Evolutionary conservation across 2,888 invertebrate species (phyloP), one percentile per base, ranked within the genome.

Genomic region (Coremacera marginata): DNA sequence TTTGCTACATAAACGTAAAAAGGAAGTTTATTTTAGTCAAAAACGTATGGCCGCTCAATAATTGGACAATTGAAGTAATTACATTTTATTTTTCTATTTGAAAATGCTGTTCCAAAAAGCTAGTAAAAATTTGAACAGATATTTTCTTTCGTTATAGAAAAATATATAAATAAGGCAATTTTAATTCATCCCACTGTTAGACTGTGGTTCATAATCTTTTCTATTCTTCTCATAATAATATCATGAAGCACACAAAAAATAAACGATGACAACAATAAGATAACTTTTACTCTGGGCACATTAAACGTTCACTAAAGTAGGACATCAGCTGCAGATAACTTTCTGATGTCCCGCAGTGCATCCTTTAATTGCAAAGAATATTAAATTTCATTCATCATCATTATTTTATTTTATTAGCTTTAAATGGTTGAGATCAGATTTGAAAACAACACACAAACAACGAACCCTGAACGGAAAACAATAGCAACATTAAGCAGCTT

Each of bases 311-410:
- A 11, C 55, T 34, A 31, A 70, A 55, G n/a, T 55, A 55, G 70
- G 34, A 70, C 76, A 63, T 76, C 76, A 76, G 31, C 49, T 52
- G 63, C 76, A 76, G 76, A 76, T 70, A 11, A 52, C 27, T 34
- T 63, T n/a, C 14, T 11, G 51, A 73, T 14, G 19, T 44, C 65
- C 65, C 16, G 75, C 65, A 25, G 67, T 2, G 74, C 52, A 9
- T 52, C n/a, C 27, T 72, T 52, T 74, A 65, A 65, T 74, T 74
- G 51, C 52, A 19, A 74, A 19, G 49, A 37, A 75, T 75, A 67
- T 67, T 63, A 67, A 67, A 75, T 75, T 75, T 74, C 65, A 63
- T 31, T 49, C 16, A 51, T 16, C 31, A 27, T 44, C 8, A n/a
- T 52, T 70, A 49, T 14, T 16, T n/a, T 27, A 52, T 16, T 22